These are phyloP conservation scores for Argopecten irradians DNA, from an alignment of 1,140 invertebrate species.

Conservation along the genomic window DNA sequence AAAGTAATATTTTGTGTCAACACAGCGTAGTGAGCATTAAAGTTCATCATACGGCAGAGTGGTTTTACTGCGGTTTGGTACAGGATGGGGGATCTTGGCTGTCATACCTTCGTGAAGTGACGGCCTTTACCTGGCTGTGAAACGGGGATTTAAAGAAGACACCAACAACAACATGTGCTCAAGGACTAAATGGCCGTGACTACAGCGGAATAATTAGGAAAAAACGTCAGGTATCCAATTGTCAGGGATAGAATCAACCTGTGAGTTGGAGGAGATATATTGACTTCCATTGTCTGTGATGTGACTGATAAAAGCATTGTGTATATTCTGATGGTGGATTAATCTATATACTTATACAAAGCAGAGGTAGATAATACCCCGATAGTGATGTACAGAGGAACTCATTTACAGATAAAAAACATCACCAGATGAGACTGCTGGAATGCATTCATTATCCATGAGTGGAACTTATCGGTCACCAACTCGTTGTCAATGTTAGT, in stretches of 20 bases:
- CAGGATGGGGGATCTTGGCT: background rate
- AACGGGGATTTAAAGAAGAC: background rate
- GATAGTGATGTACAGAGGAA: background rate
- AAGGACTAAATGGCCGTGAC: background rate
- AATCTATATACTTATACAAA: background rate
- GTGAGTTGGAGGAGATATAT: background rate
- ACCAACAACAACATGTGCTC: conserved; percentile 21
- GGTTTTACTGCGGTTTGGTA: background rate
- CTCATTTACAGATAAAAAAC: background rate
- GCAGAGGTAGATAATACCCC: background rate
- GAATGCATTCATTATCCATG: conserved; percentile 3
- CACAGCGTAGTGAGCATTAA: background rate
- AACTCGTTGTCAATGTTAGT: background rate
- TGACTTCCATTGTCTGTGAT: background rate
- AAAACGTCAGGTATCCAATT: conserved; percentile 5
- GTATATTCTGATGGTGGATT: background rate
- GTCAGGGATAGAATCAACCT: background rate
- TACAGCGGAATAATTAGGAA: background rate
- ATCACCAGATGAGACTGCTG: background rate
- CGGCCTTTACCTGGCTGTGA: background rate
- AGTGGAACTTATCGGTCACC: background rate
- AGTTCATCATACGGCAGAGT: background rate
- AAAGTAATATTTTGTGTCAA: background rate
- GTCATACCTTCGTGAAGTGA: background rate
- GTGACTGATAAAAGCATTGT: background rate